Base-by-base conservation (phyloP, 1,140 invertebrate species). In the Drosophila pseudoananassae region DNA sequence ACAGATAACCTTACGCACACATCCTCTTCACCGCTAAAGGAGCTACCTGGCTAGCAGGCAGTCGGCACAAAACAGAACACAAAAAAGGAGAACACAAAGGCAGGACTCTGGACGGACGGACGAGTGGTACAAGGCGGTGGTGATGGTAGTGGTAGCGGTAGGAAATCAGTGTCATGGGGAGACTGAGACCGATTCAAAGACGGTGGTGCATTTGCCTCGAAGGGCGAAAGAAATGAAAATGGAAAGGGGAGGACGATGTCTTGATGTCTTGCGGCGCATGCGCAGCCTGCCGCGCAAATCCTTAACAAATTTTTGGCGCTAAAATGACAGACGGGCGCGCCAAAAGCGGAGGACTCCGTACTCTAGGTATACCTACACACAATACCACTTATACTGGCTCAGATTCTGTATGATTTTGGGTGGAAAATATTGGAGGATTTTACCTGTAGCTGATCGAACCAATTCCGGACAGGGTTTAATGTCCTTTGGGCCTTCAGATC, bases 231-330 rank as follows among this genome's bases (percentile, higher is more conserved):
- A 4, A 15, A 17, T 14, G 40, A 15, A 17, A 17, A 46, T 17
- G 43, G 43, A 9, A 17, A 46, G 15, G 43, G 43, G 47, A 56
- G 46, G 40, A 72, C 45, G 66, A 52, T 56, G 75, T 65, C 55
- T 58, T 76, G 82, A 85, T 77, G 78, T 85, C 82, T 82, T 85
- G 82, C 82, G 82, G 78, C 83, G 82, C 82, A 80, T 69, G 81
- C 81, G 73, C 81, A 87, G 78, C 69, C 82, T 77, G 82, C 64
- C 74, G 81, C 60, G 56, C 81, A 66, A 77, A 85, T 72, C 65
- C 58, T 61, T 71, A 75, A 78, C 57, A 40, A 80, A 77, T 75
- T 76, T 84, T 85, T 85, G 82, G 82, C 82, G 82, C 82, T 85
- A 85, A 85, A 80, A 85, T 58, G 63, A 61, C 53, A 69, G 64